These are phyloP conservation scores for Lichenostomus cassidix DNA, from an alignment of 2,113 vertebrate genomes.

Conservation along the genomic window DNA sequence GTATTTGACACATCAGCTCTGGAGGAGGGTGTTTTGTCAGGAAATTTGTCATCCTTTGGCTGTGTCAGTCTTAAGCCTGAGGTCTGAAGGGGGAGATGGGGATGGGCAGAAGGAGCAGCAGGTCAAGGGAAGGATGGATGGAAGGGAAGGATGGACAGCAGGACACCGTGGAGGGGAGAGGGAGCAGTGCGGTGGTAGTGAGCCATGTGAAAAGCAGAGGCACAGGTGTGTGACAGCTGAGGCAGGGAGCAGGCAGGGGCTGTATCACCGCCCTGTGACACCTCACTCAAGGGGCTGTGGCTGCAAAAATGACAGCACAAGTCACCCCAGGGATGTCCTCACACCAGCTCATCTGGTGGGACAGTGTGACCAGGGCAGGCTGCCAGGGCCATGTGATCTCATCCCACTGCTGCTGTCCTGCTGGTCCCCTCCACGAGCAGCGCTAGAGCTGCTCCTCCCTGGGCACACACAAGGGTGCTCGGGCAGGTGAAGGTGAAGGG, in stretches of 20 bases:
- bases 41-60: not conserved
- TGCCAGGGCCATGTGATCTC: rapidly evolving
- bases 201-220: rapidly evolving
- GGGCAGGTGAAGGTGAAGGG: rapidly evolving
- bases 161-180: rapidly evolving
- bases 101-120: not conserved
- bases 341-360: not conserved
- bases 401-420: rapidly evolving
- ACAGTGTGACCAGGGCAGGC: not conserved
- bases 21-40: not conserved
- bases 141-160: not conserved
- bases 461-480: not conserved
- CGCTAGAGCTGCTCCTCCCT: not conserved
- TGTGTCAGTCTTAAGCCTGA: not conserved
- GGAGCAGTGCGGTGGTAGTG: rapidly evolving
- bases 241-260: not conserved
- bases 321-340: not conserved
- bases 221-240: rapidly evolving
- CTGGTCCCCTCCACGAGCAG: rapidly evolving
- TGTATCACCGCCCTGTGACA: not conserved
- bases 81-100: not conserved
- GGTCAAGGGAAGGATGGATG: not conserved
- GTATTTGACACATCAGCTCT: not conserved
- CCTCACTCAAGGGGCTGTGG: not conserved
- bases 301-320: not conserved